Evolutionary conservation across 2,888 invertebrate genomes (phyloP).

Genomic region (Caenorhabditis sulstoni): DNA sequence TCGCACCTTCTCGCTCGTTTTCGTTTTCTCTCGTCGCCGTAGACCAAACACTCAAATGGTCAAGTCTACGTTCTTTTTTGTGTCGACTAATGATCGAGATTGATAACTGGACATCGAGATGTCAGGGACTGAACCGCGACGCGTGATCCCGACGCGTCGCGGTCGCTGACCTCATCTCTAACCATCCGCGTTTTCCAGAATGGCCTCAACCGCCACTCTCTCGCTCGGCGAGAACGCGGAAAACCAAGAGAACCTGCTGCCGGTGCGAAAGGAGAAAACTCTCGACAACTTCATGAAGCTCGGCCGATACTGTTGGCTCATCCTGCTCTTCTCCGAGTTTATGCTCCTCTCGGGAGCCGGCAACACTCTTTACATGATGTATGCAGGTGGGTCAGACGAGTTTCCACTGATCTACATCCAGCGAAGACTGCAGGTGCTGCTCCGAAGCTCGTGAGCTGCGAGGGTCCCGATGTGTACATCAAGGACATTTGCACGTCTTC

Average conservation of each 20-base stretch:
- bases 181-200: conserved; percentile 22
- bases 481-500: conserved; percentile 57
- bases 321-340: conserved; percentile 64
- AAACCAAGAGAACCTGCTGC: conserved; percentile 22
- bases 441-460: conserved; percentile 57
- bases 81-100: conserved; percentile 7
- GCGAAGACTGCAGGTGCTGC: conserved; percentile 45
- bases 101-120: background rate
- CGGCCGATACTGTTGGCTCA: conserved; percentile 58
- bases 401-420: background rate
- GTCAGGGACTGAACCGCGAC: too few relatives aligned
- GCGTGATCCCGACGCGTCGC: too few relatives aligned
- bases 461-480: conserved; percentile 43
- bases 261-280: conserved; percentile 43
- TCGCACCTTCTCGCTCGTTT: conserved; percentile 22
- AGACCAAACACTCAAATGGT: conserved; percentile 44
- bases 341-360: conserved; percentile 63
- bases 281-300: conserved; percentile 58
- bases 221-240: conserved; percentile 21
- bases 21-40: conserved; percentile 11
- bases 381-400: conserved; percentile 53
- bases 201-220: conserved; percentile 55
- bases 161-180: too few relatives aligned
- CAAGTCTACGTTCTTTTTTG: conserved; percentile 27
- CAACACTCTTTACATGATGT: conserved; percentile 66